Base-by-base conservation (phyloP, 2,797 vertebrate species). In the Micromesistius poutassou region DNA sequence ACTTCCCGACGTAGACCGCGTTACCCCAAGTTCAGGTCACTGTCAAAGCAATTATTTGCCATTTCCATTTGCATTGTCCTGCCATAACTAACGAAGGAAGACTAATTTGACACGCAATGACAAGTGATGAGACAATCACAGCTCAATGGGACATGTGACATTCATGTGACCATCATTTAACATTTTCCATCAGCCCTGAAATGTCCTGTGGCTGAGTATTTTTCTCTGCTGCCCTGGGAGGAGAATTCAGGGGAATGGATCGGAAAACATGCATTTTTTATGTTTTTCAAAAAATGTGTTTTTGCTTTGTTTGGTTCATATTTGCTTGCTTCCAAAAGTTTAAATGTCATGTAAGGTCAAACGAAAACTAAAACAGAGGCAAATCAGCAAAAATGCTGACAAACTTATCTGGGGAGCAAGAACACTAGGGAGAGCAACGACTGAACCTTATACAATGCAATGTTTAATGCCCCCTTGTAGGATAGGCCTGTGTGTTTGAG, bases 101-200 rank as follows among this genome's bases (percentile, higher is more conserved):
- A 46, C 2, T 3, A 19, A 46, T 19, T 46, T 75, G 77, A 77
- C 77, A 86, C 85, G 88, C 87, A 75, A 79, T 87, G 85, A 87
- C 84, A 80, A 40, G 71, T 68, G 77, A 80, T 75, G 82, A 62
- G 83, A 87, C 77, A 89, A 84, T 89, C 80, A 82, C 80, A 80
- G 36, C 86, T 91, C 89, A 85, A 91, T 83, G 79, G 80, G 81
- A 71, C 84, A 89, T 89, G 85, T 90, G 87, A 88, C 87, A 30
- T 92, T 93, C 88, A 78, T 78, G 10, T 3, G 16, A 80, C 92
- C 80, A 82, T 88, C 72, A 78, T 80, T 74, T 72, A 74, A 78
- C 83, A 76, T 87, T 81, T 87, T 87, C 75, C 87, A 87, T 74
- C 75, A 78, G 85, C 79, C 77, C 10, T 73, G 70, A 85, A 89